These are phyloP conservation scores for Eupristina koningsbergeri DNA, from an alignment of 1,140 invertebrate genomes.

Conservation along the genomic window DNA sequence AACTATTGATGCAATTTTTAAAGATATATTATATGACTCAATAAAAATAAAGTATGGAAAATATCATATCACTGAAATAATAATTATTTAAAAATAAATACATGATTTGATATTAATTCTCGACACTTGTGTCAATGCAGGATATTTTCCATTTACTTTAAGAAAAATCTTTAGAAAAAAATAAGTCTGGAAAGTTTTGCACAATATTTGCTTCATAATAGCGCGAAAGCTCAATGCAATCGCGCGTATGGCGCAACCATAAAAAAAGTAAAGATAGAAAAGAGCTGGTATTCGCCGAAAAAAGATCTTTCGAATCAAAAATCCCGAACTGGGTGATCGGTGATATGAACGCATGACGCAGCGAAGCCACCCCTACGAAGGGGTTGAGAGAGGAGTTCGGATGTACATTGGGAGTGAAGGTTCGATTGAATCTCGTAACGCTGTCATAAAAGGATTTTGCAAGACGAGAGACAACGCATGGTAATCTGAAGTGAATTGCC, in stretches of 20 bases:
- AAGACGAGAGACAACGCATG: constrained; percentile 63
- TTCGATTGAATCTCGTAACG: constrained; percentile 66
- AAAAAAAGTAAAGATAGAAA: constrained; percentile 17
- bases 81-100: neutral
- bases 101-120: neutral
- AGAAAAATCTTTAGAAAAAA: neutral
- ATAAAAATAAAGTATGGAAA: too few species aligned
- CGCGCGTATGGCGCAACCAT: constrained; percentile 30
- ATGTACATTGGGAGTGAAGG: constrained; percentile 43
- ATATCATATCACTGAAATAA: too few species aligned
- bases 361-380: constrained; percentile 14
- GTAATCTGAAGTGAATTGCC: constrained; percentile 67
- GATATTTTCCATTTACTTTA: neutral
- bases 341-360: constrained; percentile 21
- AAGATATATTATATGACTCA: too few species aligned
- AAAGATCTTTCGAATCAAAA: neutral
- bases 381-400: constrained; percentile 28
- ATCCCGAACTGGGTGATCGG: constrained; percentile 9
- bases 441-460: constrained; percentile 65
- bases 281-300: neutral
- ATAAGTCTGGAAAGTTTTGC: neutral
- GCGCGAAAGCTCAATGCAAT: constrained; percentile 22
- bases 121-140: neutral
- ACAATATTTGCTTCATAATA: constrained; percentile 1
- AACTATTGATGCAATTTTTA: neutral